phyloP scores from a whole-genome alignment of 2,113 vertebrate species.

The Rhinolophus sinicus region DNA sequence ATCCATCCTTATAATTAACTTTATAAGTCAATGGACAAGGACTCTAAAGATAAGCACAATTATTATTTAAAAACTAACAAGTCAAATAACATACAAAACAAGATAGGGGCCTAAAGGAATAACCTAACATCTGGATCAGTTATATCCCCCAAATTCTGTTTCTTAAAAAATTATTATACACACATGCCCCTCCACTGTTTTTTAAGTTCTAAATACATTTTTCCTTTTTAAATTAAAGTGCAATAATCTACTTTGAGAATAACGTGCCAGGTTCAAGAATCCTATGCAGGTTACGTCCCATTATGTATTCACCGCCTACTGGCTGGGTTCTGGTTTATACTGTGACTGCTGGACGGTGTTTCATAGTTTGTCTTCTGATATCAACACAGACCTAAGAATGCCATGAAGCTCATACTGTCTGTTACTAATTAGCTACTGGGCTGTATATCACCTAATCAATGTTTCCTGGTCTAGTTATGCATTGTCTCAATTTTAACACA shows the following conservation, averaged over 20 bases:
- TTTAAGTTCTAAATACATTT: neutral
- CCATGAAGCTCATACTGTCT: neutral
- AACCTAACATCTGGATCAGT: neutral
- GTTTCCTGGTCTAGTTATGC: neutral
- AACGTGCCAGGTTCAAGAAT: neutral
- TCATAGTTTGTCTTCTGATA: neutral
- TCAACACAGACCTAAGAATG: neutral
- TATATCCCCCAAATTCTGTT: neutral
- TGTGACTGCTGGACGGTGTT: neutral
- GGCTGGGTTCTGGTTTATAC: neutral
- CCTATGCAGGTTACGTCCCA: neutral
- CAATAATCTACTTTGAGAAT: neutral
- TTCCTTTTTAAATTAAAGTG: neutral
- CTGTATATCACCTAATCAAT: neutral
- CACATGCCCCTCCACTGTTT: neutral
- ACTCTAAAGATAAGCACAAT: neutral
- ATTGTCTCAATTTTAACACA: neutral
- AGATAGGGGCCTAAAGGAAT: neutral
- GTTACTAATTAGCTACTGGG: neutral
- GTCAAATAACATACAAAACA: neutral
- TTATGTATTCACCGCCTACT: neutral
- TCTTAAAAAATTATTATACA: neutral
- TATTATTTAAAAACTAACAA: neutral
- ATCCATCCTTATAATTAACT: neutral
- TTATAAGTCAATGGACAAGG: neutral